phyloP scores from a whole-genome alignment of 2,113 vertebrate species.

The Phalacrocorax aristotelis region DNA sequence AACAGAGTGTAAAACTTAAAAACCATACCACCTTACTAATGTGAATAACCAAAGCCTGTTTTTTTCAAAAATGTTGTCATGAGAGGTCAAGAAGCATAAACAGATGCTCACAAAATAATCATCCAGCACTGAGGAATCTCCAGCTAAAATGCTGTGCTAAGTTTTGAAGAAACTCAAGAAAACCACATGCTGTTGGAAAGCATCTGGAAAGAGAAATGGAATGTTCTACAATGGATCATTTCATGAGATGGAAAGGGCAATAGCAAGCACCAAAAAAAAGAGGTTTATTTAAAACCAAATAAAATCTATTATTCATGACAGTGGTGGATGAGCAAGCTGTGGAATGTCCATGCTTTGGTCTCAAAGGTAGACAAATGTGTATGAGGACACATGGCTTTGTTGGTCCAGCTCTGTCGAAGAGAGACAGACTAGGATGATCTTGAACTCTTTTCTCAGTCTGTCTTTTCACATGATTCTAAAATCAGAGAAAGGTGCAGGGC shows the following conservation, averaged over 20 bases:
- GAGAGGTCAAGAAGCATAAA: neutral
- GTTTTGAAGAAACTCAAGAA: neutral
- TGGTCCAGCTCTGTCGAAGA: neutral
- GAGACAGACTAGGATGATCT: neutral
- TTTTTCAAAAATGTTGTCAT: neutral
- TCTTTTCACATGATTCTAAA: neutral
- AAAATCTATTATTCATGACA: neutral
- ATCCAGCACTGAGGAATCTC: neutral
- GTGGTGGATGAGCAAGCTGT: neutral
- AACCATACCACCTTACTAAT: neutral
- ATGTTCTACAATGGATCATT: neutral
- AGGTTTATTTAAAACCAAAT: neutral
- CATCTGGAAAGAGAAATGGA: neutral
- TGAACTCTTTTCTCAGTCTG: neutral
- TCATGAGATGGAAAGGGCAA: neutral
- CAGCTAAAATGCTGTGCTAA: neutral
- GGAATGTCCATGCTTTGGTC: neutral
- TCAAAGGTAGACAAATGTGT: neutral
- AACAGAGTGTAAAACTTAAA: neutral
- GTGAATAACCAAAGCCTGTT: neutral
- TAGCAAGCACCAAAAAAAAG: neutral
- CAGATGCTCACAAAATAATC: neutral
- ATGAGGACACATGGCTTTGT: neutral
- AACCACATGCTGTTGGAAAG: neutral
- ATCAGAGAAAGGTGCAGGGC: neutral